Conservation (phyloP, 2,888 invertebrate species). For the Dryococelus australis region DNA sequence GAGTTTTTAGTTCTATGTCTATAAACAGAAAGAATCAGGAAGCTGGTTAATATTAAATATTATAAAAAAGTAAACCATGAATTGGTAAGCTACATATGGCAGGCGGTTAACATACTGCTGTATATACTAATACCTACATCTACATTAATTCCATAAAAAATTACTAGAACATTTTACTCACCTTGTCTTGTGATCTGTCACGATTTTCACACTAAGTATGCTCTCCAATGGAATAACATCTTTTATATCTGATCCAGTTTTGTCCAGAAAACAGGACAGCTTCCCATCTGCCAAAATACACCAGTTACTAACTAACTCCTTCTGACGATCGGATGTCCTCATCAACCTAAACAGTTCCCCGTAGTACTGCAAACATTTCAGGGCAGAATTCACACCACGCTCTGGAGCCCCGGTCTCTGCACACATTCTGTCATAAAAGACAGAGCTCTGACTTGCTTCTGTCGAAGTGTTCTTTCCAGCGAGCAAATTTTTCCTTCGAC, state of each 20-base stretch:
- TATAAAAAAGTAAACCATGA: too few relatives aligned
- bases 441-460: constrained; percentile 41
- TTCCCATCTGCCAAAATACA: constrained; percentile 76
- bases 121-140: too few relatives aligned
- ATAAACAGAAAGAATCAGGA: too few relatives aligned
- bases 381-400: neutral
- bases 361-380: constrained; percentile 54
- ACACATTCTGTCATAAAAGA: constrained; percentile 23
- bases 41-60: too few relatives aligned
- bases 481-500: constrained; percentile 24
- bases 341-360: constrained; percentile 66
- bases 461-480: constrained; percentile 46
- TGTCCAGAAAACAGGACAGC: constrained; percentile 76
- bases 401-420: constrained; percentile 8
- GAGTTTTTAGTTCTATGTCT: too few relatives aligned
- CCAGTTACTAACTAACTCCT: constrained; percentile 77
- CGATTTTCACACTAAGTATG: constrained; percentile 70
- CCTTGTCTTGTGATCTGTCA: constrained; percentile 63
- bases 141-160: too few relatives aligned
- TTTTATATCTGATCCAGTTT: constrained; percentile 71
- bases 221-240: constrained; percentile 74
- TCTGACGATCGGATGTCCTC: constrained; percentile 63
- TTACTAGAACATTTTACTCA: constrained; percentile 51
- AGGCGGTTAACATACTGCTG: too few relatives aligned
- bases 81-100: too few relatives aligned